Evolutionary conservation across 2,113 vertebrate genomes (phyloP).

Genomic region (Spea bombifrons): DNA sequence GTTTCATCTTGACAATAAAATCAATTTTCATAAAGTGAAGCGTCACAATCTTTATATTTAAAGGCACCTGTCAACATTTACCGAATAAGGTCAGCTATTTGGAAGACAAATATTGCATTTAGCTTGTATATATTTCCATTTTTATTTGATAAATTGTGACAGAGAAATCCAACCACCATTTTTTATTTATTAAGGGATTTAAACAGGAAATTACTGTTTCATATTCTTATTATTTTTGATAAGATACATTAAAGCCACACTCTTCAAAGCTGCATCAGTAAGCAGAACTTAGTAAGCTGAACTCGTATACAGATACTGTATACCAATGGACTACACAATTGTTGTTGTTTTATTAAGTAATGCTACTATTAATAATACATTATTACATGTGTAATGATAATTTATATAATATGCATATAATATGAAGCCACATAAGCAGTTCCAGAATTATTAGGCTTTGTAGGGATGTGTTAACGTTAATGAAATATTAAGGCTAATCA

Average conservation of each 20-base stretch:
- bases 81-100: slow-evolving; percentile 36
- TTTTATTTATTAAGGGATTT: slow-evolving; percentile 18
- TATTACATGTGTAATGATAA: no score
- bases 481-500: no score
- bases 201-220: slow-evolving; percentile 30
- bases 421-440: no score
- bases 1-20: slow-evolving; percentile 46
- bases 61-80: slow-evolving; percentile 46
- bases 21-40: slow-evolving; percentile 42
- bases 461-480: no score
- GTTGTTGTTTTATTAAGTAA: no score
- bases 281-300: slow-evolving; percentile 7
- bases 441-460: no score
- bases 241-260: neutral
- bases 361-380: no score
- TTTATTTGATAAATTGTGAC: slow-evolving; percentile 22
- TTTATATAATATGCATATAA: no score
- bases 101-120: slow-evolving; percentile 38
- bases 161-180: slow-evolving; percentile 7
- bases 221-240: slow-evolving; percentile 20
- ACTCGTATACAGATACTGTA: no score
- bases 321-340: no score
- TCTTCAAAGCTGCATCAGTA: slow-evolving; percentile 29
- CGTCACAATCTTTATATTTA: slow-evolving; percentile 42
- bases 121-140: slow-evolving; percentile 1